Base-by-base conservation (phyloP, 2,113 vertebrate species). In the Salvelinus alpinus region DNA sequence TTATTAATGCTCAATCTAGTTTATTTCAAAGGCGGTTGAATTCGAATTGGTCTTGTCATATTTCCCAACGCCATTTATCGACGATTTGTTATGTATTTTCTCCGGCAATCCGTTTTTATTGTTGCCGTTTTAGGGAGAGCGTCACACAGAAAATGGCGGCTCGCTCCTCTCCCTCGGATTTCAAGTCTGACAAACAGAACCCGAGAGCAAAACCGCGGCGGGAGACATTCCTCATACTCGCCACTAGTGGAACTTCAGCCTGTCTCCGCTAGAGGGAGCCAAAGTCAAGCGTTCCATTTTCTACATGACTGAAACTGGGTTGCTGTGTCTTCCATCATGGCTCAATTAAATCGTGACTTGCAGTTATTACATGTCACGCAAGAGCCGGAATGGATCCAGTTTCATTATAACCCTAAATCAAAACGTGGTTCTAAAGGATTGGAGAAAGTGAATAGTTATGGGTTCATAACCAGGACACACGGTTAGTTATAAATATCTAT, bases 71-170 rank as follows among this genome's bases (percentile, higher is more conserved):
- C 82, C 84, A 78, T 59, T 74, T 47, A 38, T 34, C 25, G 44
- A 38, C 27, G 20, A 47, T 47, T 70, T 47, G 64, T 25, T 20
- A 18, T 29, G 65, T 51, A 68, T 77, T 77, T 47, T 16, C 74
- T 62, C 51, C 74, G n/a, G 74, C 68, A 72, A 74, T 68, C 78
- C 77, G 81, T 65, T 79, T 83, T 79, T 84, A 82, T 84, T 87
- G 84, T 85, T 82, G 87, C 83, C 78, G 85, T 85, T 86, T 78
- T 87, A 89, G 91, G 85, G 90, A 89, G 88, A 92, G 92, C 89
- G 90, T 91, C 91, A 91, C 90, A 91, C 78, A 84, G 93, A 91
- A 94, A 93, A 94, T 94, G 93, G 93, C 93, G 94, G 92, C 94
- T 88, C 88, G 85, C 90, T 89, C 90, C 91, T 92, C 88, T 89